Base-by-base conservation (phyloP, 2,797 vertebrate genomes). In the Petrocephalus schoutedeni region DNA sequence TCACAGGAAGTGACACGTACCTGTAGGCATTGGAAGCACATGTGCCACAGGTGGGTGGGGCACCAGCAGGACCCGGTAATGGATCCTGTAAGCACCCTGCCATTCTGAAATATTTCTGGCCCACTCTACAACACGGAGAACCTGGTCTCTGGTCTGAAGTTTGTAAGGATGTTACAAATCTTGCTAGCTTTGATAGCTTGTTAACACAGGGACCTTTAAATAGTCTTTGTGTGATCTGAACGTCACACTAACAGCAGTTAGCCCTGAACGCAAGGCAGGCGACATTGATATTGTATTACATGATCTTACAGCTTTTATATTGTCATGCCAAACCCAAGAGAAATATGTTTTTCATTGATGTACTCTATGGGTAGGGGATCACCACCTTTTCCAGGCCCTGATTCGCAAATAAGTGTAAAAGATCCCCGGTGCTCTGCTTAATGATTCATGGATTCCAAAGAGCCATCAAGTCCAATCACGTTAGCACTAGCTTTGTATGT, bases 401-500 rank as follows among this genome's bases (percentile, higher is more conserved):
- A 8, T 41, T 41, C 67, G 41, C 32, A 74, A 74, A 74, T 36
- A 36, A 74, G 7, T 19, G 28, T 16, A 74, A 74, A 12, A 6
- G 67, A 74, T 74, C 41, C 32, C 82, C 54, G 49, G 3, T 74
- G 21, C 51, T 54, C 12, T 23, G n/a, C 49, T 84, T 53, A 84
- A 54, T 9, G 16, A 53, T 53, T 84, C 82, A 74, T 85, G 10
- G 91, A 94, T 93, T 92, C 87, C 85, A 90, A 86, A 92, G 93
- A 91, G 87, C 92, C 83, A 92, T 94, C 95, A 93, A 91, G 91
- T 93, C 92, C 92, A 91, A 94, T 95, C 93, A 93, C 71, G 90
- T 93, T 94, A 94, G 90, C 93, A 93, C 92, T 67, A 84, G 93
- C 92, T 93, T 91, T 56, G 92, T 93, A 93, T 95, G 94, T 95